Evolutionary conservation across 2,888 invertebrate genomes (phyloP), one percentile per base, ranked within the genome.

Genomic region (Muscina levida): DNA sequence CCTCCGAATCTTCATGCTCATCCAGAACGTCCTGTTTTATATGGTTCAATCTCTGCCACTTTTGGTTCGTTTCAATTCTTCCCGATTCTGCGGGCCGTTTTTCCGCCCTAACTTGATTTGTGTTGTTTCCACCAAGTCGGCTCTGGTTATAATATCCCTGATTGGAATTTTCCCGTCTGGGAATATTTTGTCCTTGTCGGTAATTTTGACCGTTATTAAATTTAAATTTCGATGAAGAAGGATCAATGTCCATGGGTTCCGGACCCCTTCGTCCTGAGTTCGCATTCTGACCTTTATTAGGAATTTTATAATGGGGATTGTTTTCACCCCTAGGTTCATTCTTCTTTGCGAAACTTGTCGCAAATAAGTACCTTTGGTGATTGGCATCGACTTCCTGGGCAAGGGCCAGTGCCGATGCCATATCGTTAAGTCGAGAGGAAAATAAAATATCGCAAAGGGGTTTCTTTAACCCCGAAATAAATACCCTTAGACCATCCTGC

Each of bases 361-460:
- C 65, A 44, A 76, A 80, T 6, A 22, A 62, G 39, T 0, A 77
- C n/a, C 77, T 66, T n/a, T 17, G 67, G 13, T 77, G 77, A 53
- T 75, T 81, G n/a, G 15, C 59, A 48, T 66, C 37, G 6, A 37
- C 37, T 37, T 37, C 37, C 48, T 73, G 66, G 10, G 74, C 74
- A 17, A 75, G 48, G 11, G 62, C 76, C 1, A 82, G 66, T 26
- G 78, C 76, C 10, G 24, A n/a, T 37, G 82, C 66, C 73, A 76
- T 70, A 22, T 82, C 76, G 8, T 59, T 10, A 1, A 76, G 82
- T 26, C 53, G 62, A 11, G 72, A 76, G 0, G 77, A 79, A 42
- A 83, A 83, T 17, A 82, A 10, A 8, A 76, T 82, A n/a, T 76
- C 72, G 3, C 22, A 24, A 19, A 79, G 74, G 1, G 79, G 79